phyloP scores from a whole-genome alignment of 2,797 vertebrate genomes.

The Parambassis ranga region DNA sequence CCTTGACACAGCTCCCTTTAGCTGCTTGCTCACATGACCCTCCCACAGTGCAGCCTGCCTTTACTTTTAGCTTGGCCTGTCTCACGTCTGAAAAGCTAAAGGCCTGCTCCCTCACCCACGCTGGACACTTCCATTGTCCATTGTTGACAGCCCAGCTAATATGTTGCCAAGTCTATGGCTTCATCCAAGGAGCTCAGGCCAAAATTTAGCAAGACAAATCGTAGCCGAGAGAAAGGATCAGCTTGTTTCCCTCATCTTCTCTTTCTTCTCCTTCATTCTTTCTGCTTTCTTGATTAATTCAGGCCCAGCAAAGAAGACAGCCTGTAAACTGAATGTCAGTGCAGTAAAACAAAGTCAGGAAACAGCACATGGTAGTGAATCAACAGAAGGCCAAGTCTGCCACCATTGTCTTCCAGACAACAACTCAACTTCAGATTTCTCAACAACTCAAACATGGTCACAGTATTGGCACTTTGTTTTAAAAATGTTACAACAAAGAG shows the following conservation, averaged over 20 bases:
- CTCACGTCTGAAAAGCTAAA: conserved; percentile 59
- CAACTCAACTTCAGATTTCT: too few relatives aligned
- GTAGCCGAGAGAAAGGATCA: conserved; percentile 9
- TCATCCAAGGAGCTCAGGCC: not conserved
- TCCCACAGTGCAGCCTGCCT: conserved; percentile 54
- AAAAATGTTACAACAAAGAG: too few relatives aligned
- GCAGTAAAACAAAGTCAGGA: not conserved
- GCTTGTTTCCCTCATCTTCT: not conserved
- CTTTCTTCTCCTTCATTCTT: not conserved
- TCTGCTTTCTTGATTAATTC: conserved; percentile 12
- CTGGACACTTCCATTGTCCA: conserved; percentile 59
- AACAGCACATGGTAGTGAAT: too few relatives aligned
- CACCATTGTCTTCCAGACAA: too few relatives aligned
- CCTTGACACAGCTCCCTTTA: conserved; percentile 60
- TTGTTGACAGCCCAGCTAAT: conserved; percentile 51
- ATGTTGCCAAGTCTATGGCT: conserved; percentile 12
- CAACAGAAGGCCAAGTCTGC: too few relatives aligned
- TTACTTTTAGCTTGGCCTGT: conserved; percentile 54
- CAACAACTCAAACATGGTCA: too few relatives aligned
- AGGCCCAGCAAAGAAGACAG: not conserved
- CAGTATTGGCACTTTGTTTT: too few relatives aligned
- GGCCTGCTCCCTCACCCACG: conserved; percentile 55
- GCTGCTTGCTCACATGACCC: conserved; percentile 70
- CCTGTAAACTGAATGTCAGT: not conserved
- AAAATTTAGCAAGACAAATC: conserved; percentile 39